A percentile compares a stretch with the other conserved stretches of the same genome.
Evolutionary conservation across 2,113 vertebrate genomes (phyloP).

Genomic region (Leptocoma aspasia): DNA sequence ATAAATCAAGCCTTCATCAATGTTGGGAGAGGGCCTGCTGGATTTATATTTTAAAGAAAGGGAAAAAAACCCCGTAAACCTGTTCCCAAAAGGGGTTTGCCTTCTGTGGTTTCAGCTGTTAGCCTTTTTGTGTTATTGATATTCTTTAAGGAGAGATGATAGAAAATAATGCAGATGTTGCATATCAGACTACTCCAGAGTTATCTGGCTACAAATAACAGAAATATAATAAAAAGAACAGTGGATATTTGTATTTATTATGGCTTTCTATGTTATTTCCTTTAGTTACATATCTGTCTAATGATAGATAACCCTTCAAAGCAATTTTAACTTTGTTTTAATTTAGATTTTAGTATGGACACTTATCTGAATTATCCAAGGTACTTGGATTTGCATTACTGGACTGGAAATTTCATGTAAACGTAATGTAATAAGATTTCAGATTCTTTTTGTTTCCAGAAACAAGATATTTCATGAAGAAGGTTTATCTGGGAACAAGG

Average conservation of each 20-base stretch:
- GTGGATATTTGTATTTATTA: background rate
- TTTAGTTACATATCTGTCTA: background rate
- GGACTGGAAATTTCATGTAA: conserved; percentile 29
- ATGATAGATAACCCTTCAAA: background rate
- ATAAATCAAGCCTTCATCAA: background rate
- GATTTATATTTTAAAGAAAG: background rate
- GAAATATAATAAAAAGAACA: background rate
- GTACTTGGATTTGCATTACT: conserved; percentile 4
- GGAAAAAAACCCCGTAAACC: rapidly evolving
- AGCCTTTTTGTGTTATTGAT: background rate
- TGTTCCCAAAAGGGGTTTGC: background rate
- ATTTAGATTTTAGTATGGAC: background rate
- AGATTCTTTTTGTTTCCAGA: background rate
- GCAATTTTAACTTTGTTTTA: background rate
- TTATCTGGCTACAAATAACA: background rate
- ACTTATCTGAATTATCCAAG: background rate
- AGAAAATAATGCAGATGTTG: background rate
- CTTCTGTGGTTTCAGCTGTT: background rate
- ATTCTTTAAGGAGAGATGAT: background rate
- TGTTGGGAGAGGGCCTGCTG: background rate
- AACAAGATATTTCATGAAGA: background rate
- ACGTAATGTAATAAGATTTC: background rate
- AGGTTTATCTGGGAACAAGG: background rate
- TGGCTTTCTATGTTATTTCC: background rate
- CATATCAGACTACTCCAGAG: background rate